phyloP scores from a whole-genome alignment of 2,113 vertebrate species.

The Oncorhynchus keta region DNA sequence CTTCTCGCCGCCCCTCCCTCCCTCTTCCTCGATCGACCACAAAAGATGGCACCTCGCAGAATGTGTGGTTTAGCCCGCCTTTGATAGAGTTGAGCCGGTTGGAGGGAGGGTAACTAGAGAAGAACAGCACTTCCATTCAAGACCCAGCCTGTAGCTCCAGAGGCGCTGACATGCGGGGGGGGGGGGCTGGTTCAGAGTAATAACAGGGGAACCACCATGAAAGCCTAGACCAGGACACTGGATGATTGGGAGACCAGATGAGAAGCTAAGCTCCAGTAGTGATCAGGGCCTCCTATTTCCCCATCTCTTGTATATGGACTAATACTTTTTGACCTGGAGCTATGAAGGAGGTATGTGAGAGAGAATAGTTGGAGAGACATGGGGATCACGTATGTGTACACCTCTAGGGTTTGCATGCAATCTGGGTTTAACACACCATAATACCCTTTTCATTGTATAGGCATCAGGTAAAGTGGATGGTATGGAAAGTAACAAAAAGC shows the following conservation, averaged over 20 bases:
- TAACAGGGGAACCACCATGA: neutral
- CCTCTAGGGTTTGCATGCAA: neutral
- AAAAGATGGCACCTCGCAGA: constrained; percentile 54
- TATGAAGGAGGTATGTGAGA: neutral
- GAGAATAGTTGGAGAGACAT: neutral
- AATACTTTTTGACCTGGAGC: neutral
- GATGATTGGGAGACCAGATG: neutral
- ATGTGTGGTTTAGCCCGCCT: constrained; percentile 54
- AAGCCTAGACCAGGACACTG: neutral
- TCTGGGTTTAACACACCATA: neutral
- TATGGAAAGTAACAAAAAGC: constrained; percentile 3
- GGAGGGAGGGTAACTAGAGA: constrained; percentile 36
- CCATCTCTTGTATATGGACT: neutral
- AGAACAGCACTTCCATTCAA: constrained; percentile 63
- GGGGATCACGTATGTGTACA: neutral
- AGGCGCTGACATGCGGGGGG: constrained; percentile 17
- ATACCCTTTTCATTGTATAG: neutral
- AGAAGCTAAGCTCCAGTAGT: neutral
- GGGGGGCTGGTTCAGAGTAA: neutral
- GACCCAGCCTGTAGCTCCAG: constrained; percentile 27
- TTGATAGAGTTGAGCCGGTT: constrained; percentile 53
- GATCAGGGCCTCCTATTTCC: neutral
- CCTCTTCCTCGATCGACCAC: constrained; percentile 12
- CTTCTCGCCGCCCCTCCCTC: neutral
- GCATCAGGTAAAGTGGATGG: neutral